A percentile compares a stretch with the other conserved stretches of the same genome.
These are phyloP conservation scores for Tolmerus cingulatus DNA, from an alignment of 2,888 invertebrate genomes.

Conservation along the genomic window DNA sequence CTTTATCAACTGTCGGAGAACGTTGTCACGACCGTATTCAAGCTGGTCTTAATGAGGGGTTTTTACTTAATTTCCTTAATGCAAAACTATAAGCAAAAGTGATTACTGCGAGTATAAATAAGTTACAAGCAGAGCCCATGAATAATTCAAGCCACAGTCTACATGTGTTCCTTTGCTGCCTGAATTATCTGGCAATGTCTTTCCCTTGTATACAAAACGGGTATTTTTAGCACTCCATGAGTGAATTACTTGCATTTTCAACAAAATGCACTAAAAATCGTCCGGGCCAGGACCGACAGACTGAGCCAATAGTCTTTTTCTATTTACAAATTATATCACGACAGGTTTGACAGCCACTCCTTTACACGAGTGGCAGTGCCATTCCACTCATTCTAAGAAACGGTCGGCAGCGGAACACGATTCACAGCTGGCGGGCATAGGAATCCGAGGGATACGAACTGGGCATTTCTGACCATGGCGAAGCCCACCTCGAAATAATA, in stretches of 20 bases:
- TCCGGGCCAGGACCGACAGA: neutral
- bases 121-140: neutral
- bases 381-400: neutral
- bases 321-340: neutral
- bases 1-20: neutral
- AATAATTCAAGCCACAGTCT: neutral
- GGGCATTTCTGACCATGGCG: neutral
- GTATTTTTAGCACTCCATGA: neutral
- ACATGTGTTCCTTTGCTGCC: neutral
- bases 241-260: neutral
- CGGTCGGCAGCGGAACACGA: neutral
- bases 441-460: neutral
- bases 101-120: neutral
- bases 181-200: neutral
- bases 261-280: neutral
- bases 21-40: neutral
- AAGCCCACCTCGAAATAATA: neutral
- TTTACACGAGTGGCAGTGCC: neutral
- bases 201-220: neutral
- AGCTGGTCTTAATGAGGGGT: neutral
- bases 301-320: neutral
- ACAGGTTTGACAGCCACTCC: slow-evolving; percentile 39
- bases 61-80: neutral
- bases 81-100: neutral
- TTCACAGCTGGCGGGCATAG: neutral